Evolutionary conservation across 2,797 vertebrate genomes (phyloP).

Genomic region (Spinibarbus caldwelli): DNA sequence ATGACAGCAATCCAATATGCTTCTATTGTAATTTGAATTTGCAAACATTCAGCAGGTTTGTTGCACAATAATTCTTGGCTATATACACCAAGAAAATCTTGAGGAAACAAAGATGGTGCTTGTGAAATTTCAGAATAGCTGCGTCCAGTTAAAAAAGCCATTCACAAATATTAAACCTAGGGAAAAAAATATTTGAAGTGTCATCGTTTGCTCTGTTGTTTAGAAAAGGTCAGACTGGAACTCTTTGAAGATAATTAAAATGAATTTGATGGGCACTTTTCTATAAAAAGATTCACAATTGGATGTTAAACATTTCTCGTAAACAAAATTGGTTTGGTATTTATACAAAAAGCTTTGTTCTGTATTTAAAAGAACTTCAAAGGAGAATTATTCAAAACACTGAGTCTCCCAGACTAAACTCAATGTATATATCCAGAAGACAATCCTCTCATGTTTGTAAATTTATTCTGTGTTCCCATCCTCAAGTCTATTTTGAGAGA

Average conservation of each 20-base stretch:
- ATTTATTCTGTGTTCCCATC: background rate
- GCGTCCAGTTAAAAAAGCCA: background rate
- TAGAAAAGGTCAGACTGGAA: background rate
- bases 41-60: background rate
- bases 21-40: background rate
- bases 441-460: background rate
- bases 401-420: background rate
- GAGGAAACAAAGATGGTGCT: background rate
- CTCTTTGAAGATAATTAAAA: background rate
- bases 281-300: slow-evolving; percentile 9
- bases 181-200: background rate
- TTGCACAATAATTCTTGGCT: background rate
- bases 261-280: background rate
- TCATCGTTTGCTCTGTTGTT: background rate
- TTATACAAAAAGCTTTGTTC: background rate
- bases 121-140: slow-evolving; percentile 27
- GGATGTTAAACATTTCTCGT: background rate
- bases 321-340: slow-evolving; percentile 21
- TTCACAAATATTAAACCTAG: background rate
- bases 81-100: background rate
- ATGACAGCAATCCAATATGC: background rate
- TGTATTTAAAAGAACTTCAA: background rate
- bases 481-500: background rate
- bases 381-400: background rate
- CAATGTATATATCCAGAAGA: background rate